A percentile compares a stretch with the other conserved stretches of the same genome.
These are phyloP conservation scores for Ips typographus DNA, from an alignment of 1,140 invertebrate genomes.

Conservation along the genomic window DNA sequence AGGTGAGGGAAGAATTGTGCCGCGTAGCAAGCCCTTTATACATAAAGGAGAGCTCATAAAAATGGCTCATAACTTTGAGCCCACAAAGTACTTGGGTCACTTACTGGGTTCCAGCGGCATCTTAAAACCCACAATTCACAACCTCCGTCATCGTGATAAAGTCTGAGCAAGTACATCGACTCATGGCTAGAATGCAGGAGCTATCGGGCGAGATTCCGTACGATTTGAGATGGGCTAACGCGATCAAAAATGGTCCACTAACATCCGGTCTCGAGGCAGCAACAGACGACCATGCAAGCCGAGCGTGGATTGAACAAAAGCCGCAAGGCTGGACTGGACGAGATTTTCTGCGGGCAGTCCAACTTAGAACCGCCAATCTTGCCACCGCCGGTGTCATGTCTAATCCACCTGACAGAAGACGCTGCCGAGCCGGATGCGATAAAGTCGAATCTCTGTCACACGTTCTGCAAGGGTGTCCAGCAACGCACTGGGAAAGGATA, in stretches of 20 bases:
- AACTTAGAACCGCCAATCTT: slow-evolving; percentile 18
- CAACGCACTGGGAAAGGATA: slow-evolving; percentile 25
- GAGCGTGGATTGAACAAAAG: background rate
- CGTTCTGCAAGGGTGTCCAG: slow-evolving; percentile 34
- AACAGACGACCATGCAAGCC: background rate
- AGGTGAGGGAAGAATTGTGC: background rate
- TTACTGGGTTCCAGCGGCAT: slow-evolving; percentile 31
- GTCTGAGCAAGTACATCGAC: too few relatives aligned
- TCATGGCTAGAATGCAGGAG: background rate
- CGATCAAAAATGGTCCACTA: background rate
- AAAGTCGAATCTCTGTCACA: slow-evolving; percentile 31
- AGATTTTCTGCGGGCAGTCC: slow-evolving; percentile 28
- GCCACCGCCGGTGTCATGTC: slow-evolving; percentile 15
- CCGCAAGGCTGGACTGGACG: slow-evolving; percentile 21
- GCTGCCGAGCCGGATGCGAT: slow-evolving; percentile 19
- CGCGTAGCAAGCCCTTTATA: background rate
- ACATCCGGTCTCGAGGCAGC: slow-evolving; percentile 22
- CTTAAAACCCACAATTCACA: slow-evolving; percentile 25
- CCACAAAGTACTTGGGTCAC: slow-evolving; percentile 38
- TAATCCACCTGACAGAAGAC: slow-evolving; percentile 3
- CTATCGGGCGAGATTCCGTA: background rate
- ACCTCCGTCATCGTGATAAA: slow-evolving; percentile 3
- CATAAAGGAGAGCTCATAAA: slow-evolving; percentile 8
- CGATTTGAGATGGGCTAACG: background rate
- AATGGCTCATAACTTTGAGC: background rate